These are phyloP conservation scores for Lasioglossum morio DNA, from an alignment of 2,888 invertebrate genomes.

Conservation along the genomic window DNA sequence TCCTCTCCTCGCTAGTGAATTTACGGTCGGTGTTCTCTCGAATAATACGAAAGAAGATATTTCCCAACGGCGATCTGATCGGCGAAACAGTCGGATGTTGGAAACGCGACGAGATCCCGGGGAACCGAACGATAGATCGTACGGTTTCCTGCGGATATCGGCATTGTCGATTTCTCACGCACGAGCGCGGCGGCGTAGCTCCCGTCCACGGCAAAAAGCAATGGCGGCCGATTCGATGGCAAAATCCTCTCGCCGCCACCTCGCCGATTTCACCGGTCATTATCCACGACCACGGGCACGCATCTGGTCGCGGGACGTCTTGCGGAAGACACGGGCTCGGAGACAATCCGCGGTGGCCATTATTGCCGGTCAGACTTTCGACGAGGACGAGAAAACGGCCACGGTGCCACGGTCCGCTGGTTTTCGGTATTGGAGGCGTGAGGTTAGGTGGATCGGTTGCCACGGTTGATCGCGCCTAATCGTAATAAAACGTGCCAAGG, in stretches of 20 bases:
- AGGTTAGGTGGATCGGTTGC: slow-evolving; percentile 68
- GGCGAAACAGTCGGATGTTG: no score
- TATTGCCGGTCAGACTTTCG: slow-evolving; percentile 62
- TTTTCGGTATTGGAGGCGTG: slow-evolving; percentile 75
- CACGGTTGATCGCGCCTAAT: slow-evolving; percentile 83
- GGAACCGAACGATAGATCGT: slow-evolving; percentile 25
- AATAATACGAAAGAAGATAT: no score
- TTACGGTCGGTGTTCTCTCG: no score
- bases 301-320: slow-evolving; percentile 38
- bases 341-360: slow-evolving; percentile 50
- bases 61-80: background rate
- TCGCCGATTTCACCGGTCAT: slow-evolving; percentile 64
- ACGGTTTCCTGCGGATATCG: slow-evolving; percentile 58
- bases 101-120: slow-evolving; percentile 1
- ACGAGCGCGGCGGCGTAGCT: slow-evolving; percentile 47
- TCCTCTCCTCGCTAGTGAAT: background rate
- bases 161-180: slow-evolving; percentile 69
- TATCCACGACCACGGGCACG: slow-evolving; percentile 62
- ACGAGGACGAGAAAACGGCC: slow-evolving; percentile 71
- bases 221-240: slow-evolving; percentile 32
- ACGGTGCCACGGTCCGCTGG: slow-evolving; percentile 76
- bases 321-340: slow-evolving; percentile 45
- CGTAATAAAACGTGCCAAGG: slow-evolving; percentile 84
- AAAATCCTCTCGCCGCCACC: slow-evolving; percentile 32
- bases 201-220: slow-evolving; percentile 47